Base-by-base conservation (phyloP, 2,113 vertebrate genomes). In the Bagarius yarrelli region DNA sequence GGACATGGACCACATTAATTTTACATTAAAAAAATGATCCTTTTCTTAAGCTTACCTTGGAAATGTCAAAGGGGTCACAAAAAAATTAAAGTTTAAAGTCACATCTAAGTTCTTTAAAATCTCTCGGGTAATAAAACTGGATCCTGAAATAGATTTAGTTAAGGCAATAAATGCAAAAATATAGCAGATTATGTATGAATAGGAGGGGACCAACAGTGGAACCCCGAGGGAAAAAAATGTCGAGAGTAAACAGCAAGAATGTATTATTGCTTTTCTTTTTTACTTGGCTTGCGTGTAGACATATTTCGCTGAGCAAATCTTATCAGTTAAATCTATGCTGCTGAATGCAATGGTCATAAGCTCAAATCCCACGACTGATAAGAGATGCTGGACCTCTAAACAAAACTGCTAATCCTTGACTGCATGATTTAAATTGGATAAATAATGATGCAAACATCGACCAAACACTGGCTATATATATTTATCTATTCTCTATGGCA, bases 51-150 rank as follows among this genome's bases (percentile, higher is more conserved):
- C 3, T 60, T 47, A 47, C 15, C 56, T 34, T 59, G 34, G 53
- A 59, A 69, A 79, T 79, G 53, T 79, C 77, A 79, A 63, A 25
- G 32, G 32, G 53, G 61, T 55, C 21, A 40, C 16, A 11, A 15
- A 14, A 57, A 69, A 34, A 67, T 12, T 9, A 36, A 55, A 27
- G 36, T 77, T 27, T 63, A 44, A 63, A 30, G 19, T 30, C 8
- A 64, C 19, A 71, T 71, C 44, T 30, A 16, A 19, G 47, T 30
- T 27, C 44, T 71, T 50, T n/a, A 71, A 47, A 71, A 71, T 70
- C n/a, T 71, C 47, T 16, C 25, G 18, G 47, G 47, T 11, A 71
- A 64, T 78, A 34, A 30, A 40, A 21, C 30, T 19, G 63, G 18
- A 61, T 47, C 44, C 36, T 15, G 12, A 77, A 52, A 78, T 64